Conservation (phyloP, 2,888 invertebrate species). For the Blomia tropicalis region DNA sequence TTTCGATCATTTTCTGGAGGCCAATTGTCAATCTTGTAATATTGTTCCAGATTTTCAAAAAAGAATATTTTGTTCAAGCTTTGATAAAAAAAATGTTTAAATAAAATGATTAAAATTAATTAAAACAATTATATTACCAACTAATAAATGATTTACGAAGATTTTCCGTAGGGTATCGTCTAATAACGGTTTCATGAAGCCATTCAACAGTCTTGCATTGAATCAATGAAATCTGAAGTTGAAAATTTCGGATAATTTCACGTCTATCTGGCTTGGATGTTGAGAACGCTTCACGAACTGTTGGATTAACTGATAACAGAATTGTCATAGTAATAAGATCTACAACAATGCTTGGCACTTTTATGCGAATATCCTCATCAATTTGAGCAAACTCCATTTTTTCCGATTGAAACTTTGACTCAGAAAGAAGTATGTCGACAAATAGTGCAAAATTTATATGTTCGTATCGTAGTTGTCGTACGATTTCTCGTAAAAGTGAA, state of each 20-base stretch:
- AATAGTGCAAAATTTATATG: conserved; percentile 18
- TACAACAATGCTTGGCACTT: conserved; percentile 62
- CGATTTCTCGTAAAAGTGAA: conserved; percentile 69
- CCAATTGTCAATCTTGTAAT: conserved; percentile 49
- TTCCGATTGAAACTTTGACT: conserved; percentile 33
- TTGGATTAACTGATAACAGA: conserved; percentile 60
- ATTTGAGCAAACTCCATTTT: conserved; percentile 42
- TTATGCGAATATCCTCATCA: conserved; percentile 47
- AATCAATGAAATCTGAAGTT: conserved; percentile 44
- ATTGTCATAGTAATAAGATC: conserved; percentile 73
- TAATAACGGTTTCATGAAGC: conserved; percentile 55
- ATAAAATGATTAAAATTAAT: conserved; percentile 31
- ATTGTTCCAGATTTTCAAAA: conserved; percentile 49
- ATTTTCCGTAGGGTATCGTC: neutral
- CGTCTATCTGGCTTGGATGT: conserved; percentile 29
- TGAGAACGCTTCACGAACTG: conserved; percentile 49
- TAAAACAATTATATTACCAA: neutral
- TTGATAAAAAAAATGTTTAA: conserved; percentile 35
- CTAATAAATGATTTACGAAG: conserved; percentile 26
- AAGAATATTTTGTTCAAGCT: conserved; percentile 33
- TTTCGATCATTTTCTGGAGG: conserved; percentile 71
- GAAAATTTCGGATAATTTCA: conserved; percentile 36
- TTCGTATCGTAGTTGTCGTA: conserved; percentile 56
- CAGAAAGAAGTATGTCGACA: conserved; percentile 31
- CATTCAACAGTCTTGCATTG: conserved; percentile 73